Conservation (phyloP, 2,797 vertebrate species). For the Pseudochaenichthys georgianus region DNA sequence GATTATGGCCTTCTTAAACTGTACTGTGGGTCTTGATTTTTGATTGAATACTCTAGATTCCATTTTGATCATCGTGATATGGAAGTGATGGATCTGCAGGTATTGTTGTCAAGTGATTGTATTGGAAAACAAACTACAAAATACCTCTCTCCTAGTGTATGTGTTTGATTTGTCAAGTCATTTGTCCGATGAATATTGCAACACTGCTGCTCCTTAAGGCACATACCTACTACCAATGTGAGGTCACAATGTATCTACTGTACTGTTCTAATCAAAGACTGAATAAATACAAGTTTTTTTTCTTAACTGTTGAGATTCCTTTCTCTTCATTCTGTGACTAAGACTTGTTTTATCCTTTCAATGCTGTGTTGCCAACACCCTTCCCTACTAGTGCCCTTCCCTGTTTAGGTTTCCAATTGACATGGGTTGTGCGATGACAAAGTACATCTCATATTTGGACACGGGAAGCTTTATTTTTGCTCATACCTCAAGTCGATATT, state of each 20-base stretch:
- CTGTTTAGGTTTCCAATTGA: neutral
- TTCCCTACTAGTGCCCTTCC: neutral
- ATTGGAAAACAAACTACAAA: constrained; percentile 34
- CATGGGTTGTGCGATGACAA: constrained; percentile 1
- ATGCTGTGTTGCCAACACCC: neutral
- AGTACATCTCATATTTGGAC: constrained; percentile 3
- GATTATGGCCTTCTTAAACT: constrained; percentile 59
- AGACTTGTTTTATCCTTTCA: neutral
- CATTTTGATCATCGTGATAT: constrained; percentile 68
- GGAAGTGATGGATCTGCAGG: constrained; percentile 65
- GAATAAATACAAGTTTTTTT: constrained; percentile 73
- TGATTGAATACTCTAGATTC: constrained; percentile 52
- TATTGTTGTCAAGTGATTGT: constrained; percentile 60
- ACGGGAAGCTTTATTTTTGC: constrained; percentile 10
- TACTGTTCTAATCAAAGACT: constrained; percentile 59
- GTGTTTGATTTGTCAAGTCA: constrained; percentile 68
- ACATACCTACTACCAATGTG: constrained; percentile 48
- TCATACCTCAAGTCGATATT: neutral
- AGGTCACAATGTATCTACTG: constrained; percentile 57
- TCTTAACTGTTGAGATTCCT: constrained; percentile 48
- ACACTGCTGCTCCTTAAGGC: constrained; percentile 50
- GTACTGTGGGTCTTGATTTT: constrained; percentile 67
- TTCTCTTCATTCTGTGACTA: neutral
- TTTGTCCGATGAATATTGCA: constrained; percentile 59
- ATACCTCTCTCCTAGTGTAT: constrained; percentile 58